Percentiles rank a stretch among this genome's conserved stretches.
These are phyloP conservation scores for Notothenia rossii DNA, from an alignment of 2,113 vertebrate genomes.

Conservation along the genomic window DNA sequence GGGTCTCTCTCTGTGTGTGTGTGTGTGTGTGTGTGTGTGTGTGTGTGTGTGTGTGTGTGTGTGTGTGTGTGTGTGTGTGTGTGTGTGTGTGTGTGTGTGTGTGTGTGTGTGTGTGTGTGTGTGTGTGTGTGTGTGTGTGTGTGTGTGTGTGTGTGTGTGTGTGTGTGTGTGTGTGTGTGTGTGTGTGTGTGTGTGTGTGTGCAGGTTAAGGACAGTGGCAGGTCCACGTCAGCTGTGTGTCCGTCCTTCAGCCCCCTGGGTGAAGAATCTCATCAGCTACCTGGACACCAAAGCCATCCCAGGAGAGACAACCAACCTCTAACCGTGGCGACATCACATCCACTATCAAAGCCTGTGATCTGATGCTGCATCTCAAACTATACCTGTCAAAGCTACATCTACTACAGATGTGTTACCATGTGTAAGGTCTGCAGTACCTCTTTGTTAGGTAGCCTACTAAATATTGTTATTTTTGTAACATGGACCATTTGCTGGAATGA, in stretches of 20 bases:
- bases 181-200: slow-evolving; percentile 20
- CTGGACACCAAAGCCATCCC: slow-evolving; percentile 43
- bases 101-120: slow-evolving; percentile 23
- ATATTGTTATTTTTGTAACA: slow-evolving; percentile 2
- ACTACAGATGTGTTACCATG: neutral
- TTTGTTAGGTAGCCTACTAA: neutral
- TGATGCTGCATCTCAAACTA: neutral
- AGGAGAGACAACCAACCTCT: slow-evolving; percentile 35
- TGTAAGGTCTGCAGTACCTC: neutral
- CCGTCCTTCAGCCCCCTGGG: slow-evolving; percentile 67
- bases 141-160: slow-evolving; percentile 4
- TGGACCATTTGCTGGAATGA: neutral
- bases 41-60: slow-evolving; percentile 15
- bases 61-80: slow-evolving; percentile 10
- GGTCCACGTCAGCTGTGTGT: slow-evolving; percentile 69
- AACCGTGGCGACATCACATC: slow-evolving; percentile 14
- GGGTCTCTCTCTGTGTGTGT: slow-evolving; percentile 1
- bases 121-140: slow-evolving; percentile 20
- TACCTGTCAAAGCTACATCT: neutral
- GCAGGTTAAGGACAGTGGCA: slow-evolving; percentile 68
- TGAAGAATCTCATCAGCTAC: slow-evolving; percentile 61
- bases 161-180: slow-evolving; percentile 23
- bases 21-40: slow-evolving; percentile 24
- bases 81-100: slow-evolving; percentile 24
- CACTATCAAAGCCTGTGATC: accelerated